Percentiles rank a stretch among this genome's conserved stretches.
These are phyloP conservation scores for Antheraea yamamai DNA, from an alignment of 2,888 invertebrate genomes.

Conservation along the genomic window DNA sequence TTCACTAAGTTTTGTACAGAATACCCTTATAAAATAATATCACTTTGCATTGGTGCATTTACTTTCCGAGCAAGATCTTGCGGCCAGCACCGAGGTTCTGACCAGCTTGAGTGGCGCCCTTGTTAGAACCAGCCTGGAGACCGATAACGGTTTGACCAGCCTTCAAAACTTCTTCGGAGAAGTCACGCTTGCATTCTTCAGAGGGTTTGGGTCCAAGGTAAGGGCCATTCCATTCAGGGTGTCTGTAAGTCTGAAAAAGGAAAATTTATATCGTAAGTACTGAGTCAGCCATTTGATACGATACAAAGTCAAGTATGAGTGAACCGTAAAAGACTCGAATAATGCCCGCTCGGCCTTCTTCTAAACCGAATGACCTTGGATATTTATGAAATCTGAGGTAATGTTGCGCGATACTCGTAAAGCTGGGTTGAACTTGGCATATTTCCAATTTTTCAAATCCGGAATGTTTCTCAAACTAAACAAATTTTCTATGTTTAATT, in stretches of 20 bases:
- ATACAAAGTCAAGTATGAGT: slow-evolving; percentile 11
- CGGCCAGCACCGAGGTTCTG: slow-evolving; percentile 94
- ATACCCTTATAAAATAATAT: slow-evolving; percentile 75
- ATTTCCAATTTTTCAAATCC: slow-evolving; percentile 62
- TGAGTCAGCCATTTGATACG: not conserved
- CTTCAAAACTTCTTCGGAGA: slow-evolving; percentile 94
- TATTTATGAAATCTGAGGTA: slow-evolving; percentile 79
- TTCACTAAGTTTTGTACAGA: slow-evolving; percentile 72
- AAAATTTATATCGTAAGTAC: slow-evolving; percentile 20
- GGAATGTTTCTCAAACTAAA: slow-evolving; percentile 62
- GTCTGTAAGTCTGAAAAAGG: slow-evolving; percentile 88
- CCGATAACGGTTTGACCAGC: slow-evolving; percentile 95
- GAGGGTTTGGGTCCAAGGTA: slow-evolving; percentile 96
- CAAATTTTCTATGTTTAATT: slow-evolving; percentile 61
- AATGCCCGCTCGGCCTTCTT: slow-evolving; percentile 52
- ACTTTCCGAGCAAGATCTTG: slow-evolving; percentile 95
- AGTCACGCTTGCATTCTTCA: slow-evolving; percentile 96
- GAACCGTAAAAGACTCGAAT: slow-evolving; percentile 34
- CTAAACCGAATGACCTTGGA: slow-evolving; percentile 58
- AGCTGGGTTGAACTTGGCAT: slow-evolving; percentile 68
- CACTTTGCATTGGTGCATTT: slow-evolving; percentile 71
- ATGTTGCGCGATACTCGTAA: slow-evolving; percentile 74
- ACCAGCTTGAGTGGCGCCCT: slow-evolving; percentile 96
- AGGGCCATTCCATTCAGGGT: slow-evolving; percentile 92
- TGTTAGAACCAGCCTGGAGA: slow-evolving; percentile 97